Evolutionary conservation across 2,113 vertebrate species (phyloP).

Genomic region (Ailurus styani): DNA sequence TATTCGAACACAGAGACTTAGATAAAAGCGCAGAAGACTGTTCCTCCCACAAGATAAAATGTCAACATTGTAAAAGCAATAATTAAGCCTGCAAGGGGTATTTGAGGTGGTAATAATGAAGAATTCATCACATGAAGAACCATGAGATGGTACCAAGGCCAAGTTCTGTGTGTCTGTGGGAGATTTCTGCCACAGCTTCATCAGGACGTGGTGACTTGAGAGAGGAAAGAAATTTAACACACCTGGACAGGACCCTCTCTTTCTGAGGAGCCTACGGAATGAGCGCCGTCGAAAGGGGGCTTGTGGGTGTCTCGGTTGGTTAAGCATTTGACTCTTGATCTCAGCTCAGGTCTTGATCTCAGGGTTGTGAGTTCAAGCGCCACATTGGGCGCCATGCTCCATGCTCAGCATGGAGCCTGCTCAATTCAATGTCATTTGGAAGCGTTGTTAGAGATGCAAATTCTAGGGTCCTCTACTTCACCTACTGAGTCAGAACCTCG

Average conservation of each 20-base stretch:
- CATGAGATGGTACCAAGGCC: rapidly evolving
- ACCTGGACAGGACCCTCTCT: too few species aligned
- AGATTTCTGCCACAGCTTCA: neutral
- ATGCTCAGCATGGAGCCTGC: neutral
- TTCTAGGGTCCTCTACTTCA: neutral
- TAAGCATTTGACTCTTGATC: neutral
- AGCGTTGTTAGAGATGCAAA: neutral
- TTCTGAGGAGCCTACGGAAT: too few species aligned
- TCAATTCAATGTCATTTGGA: neutral
- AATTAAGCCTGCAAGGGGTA: neutral
- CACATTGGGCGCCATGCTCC: too few species aligned
- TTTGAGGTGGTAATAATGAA: rapidly evolving
- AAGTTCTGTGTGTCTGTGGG: too few species aligned
- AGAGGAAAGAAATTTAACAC: neutral
- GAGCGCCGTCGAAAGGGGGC: neutral
- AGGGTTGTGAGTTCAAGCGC: neutral
- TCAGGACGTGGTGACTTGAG: neutral
- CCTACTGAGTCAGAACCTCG: neutral
- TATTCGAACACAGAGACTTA: neutral
- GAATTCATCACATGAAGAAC: neutral
- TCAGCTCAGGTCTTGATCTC: neutral
- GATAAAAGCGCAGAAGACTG: neutral
- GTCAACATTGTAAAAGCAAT: neutral
- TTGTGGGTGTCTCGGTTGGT: neutral
- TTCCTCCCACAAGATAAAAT: neutral